phyloP scores from a whole-genome alignment of 1,140 invertebrate species.

The Pseudachorutes palmiensis region DNA sequence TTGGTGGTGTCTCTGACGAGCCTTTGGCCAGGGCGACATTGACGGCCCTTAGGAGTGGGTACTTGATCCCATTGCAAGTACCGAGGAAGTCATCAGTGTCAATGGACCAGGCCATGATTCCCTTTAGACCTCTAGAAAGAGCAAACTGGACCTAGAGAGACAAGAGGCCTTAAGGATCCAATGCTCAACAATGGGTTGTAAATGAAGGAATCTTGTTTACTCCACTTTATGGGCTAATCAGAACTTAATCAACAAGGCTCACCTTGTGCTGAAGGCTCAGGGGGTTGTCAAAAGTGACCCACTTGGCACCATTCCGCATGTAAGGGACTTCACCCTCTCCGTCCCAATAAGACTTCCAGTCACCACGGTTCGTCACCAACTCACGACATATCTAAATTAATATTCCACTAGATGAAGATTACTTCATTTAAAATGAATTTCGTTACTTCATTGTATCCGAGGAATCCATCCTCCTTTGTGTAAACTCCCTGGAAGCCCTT shows the following conservation, averaged over 20 bases:
- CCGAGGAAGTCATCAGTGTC: constrained; percentile 3
- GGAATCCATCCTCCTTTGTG: constrained; percentile 70
- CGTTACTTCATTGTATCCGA: constrained; percentile 76
- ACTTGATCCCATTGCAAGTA: constrained; percentile 37
- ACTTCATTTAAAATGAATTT: too few species aligned
- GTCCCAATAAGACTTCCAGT: constrained; percentile 38
- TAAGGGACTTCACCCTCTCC: constrained; percentile 34
- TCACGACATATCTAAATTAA: constrained; percentile 41
- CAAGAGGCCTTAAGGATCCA: background rate
- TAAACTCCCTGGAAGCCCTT: constrained; percentile 63
- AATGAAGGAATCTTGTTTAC: too few species aligned
- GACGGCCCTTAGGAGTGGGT: constrained; percentile 47
- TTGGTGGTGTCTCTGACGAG: background rate
- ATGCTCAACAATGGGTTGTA: background rate
- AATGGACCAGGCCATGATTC: constrained; percentile 45
- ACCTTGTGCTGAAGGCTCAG: constrained; percentile 36
- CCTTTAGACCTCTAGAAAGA: constrained; percentile 44
- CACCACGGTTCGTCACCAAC: constrained; percentile 27
- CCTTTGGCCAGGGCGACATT: constrained; percentile 41
- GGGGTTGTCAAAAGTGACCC: constrained; percentile 37
- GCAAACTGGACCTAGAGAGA: constrained; percentile 39
- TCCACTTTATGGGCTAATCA: too few species aligned
- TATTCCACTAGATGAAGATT: too few species aligned
- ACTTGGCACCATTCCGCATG: constrained; percentile 35
- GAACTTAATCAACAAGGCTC: too few species aligned